Percentiles rank a stretch among this genome's conserved stretches.
Evolutionary conservation across 2,888 invertebrate species (phyloP).

Genomic region (Diarsia dahlii): DNA sequence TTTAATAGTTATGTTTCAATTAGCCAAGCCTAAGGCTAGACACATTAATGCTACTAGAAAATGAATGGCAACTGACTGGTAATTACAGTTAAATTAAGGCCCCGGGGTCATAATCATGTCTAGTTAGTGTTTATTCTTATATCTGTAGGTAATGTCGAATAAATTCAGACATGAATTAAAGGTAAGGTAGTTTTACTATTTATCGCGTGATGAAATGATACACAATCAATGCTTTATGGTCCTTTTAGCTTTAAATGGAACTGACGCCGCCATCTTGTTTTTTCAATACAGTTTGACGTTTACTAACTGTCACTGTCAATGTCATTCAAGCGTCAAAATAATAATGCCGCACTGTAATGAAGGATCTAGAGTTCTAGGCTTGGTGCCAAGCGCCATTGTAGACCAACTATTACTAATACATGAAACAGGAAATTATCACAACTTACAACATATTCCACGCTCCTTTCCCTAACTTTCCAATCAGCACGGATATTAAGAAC

Average conservation of each 20-base stretch:
- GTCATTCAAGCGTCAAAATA: not conserved
- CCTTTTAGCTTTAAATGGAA: not conserved
- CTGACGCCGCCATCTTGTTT: not conserved
- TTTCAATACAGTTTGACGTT: not conserved
- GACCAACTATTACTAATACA: slow-evolving; percentile 44
- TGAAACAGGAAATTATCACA: slow-evolving; percentile 55
- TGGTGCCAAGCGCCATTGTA: slow-evolving; percentile 37
- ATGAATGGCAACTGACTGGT: slow-evolving; percentile 7
- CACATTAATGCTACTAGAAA: slow-evolving; percentile 9
- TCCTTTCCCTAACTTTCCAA: slow-evolving; percentile 64
- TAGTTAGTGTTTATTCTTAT: not conserved
- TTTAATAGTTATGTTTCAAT: slow-evolving; percentile 29
- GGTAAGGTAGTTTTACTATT: not conserved
- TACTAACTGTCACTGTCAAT: not conserved
- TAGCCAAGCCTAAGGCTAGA: slow-evolving; percentile 19
- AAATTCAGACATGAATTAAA: not conserved
- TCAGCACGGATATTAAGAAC: slow-evolving; percentile 54
- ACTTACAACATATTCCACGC: slow-evolving; percentile 59
- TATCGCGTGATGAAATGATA: not conserved
- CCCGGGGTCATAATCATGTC: slow-evolving; percentile 10
- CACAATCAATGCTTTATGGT: not conserved
- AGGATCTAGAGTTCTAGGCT: not conserved
- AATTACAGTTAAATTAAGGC: slow-evolving; percentile 8
- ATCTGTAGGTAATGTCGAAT: not conserved
- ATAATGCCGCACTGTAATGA: not conserved